Conservation (phyloP, 2,113 vertebrate genomes). For the Neodon shergylaensis region DNA sequence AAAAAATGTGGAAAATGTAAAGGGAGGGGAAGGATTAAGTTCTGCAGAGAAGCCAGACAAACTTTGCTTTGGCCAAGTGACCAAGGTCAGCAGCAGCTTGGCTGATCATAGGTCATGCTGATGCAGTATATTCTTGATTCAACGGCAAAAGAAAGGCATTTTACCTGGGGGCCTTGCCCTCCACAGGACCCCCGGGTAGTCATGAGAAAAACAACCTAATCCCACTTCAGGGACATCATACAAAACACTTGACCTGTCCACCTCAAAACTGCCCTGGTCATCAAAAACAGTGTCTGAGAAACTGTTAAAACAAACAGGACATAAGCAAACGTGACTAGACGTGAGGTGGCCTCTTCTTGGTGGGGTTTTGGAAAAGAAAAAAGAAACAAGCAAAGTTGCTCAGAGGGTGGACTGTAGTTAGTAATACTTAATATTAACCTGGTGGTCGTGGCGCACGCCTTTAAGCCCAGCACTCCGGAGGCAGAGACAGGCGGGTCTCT, state of each 20-base stretch:
- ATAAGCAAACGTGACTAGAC: not conserved
- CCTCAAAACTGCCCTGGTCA: not conserved
- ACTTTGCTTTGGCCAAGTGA: not conserved
- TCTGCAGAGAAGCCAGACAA: not conserved
- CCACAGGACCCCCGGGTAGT: not conserved
- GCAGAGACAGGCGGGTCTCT: too few species aligned
- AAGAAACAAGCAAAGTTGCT: not conserved
- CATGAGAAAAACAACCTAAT: slow-evolving; percentile 7
- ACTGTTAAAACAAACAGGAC: not conserved
- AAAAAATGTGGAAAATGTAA: not conserved
- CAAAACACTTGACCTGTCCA: not conserved
- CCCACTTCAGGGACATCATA: not conserved
- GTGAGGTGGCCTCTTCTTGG: not conserved
- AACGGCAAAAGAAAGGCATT: not conserved
- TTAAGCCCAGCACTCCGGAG: too few species aligned
- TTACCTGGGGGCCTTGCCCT: not conserved
- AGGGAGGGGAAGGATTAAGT: not conserved
- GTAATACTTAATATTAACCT: not conserved
- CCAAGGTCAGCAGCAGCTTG: not conserved
- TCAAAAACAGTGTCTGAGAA: slow-evolving; percentile 1
- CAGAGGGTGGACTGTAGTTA: not conserved
- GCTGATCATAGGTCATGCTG: not conserved
- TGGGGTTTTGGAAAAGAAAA: not conserved
- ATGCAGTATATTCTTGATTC: not conserved
- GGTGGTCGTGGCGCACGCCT: too few species aligned